Percentiles rank a stretch among this genome's conserved stretches.
Evolutionary conservation across 2,797 vertebrate genomes (phyloP).

Genomic region (Malacoctenus gilli): DNA sequence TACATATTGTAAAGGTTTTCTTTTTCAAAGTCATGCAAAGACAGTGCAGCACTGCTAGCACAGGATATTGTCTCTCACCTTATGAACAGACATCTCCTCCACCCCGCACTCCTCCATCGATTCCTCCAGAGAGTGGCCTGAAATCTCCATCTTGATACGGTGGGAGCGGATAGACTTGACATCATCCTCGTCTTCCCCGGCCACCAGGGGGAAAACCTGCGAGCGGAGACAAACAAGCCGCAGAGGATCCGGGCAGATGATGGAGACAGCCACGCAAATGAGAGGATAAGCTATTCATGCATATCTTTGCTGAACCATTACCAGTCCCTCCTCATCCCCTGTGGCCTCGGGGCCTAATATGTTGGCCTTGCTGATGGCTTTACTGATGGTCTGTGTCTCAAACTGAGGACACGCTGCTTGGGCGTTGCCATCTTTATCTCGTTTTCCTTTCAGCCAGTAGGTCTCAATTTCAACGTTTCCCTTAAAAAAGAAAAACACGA

Average conservation of each 20-base stretch:
- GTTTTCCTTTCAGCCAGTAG: slow-evolving; percentile 82
- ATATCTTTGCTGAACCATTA: slow-evolving; percentile 36
- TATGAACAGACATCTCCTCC: slow-evolving; percentile 75
- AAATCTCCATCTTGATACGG: slow-evolving; percentile 76
- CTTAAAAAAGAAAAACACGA: no score
- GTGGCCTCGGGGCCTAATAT: slow-evolving; percentile 63
- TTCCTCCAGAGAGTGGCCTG: slow-evolving; percentile 74
- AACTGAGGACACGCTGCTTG: slow-evolving; percentile 82
- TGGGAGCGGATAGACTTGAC: slow-evolving; percentile 76
- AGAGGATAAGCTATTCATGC: slow-evolving; percentile 3
- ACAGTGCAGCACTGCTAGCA: no score
- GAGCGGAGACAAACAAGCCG: slow-evolving; percentile 3
- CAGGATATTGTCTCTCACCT: slow-evolving; percentile 65
- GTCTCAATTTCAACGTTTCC: slow-evolving; percentile 84
- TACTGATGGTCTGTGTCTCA: slow-evolving; percentile 79
- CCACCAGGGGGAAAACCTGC: slow-evolving; percentile 72
- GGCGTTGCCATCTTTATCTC: slow-evolving; percentile 81
- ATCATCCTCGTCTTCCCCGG: slow-evolving; percentile 71
- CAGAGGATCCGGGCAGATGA: slow-evolving; percentile 3
- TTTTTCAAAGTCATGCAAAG: not conserved
- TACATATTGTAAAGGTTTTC: no score
- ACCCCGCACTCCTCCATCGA: slow-evolving; percentile 66
- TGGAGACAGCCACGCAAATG: slow-evolving; percentile 18
- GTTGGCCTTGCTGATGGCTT: slow-evolving; percentile 73
- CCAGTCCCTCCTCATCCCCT: slow-evolving; percentile 65